phyloP scores from a whole-genome alignment of 2,797 vertebrate genomes.

The Choloepus didactylus region DNA sequence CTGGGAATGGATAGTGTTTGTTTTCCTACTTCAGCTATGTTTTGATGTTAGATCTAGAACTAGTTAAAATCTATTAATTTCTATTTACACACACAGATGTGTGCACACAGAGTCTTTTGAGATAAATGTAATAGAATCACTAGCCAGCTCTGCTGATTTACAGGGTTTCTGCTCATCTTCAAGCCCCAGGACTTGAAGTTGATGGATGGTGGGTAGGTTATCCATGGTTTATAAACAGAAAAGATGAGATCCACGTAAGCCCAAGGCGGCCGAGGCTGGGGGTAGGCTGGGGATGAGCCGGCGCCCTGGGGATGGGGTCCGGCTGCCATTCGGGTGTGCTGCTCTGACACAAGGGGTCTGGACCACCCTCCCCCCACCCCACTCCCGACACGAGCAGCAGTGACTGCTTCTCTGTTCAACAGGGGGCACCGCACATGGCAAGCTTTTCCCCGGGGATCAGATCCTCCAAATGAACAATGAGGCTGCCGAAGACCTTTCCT shows the following conservation, averaged over 20 bases:
- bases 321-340: background rate
- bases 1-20: slow-evolving; percentile 22
- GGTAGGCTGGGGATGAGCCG: background rate
- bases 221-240: slow-evolving; percentile 11
- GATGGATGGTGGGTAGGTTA: background rate
- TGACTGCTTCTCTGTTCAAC: slow-evolving; percentile 5
- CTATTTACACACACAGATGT: background rate
- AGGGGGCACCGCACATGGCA: slow-evolving; percentile 90
- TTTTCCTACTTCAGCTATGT: background rate
- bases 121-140: background rate
- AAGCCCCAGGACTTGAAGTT: slow-evolving; percentile 40
- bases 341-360: background rate
- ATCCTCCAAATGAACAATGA: slow-evolving; percentile 94
- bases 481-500: slow-evolving; percentile 90
- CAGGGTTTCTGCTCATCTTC: background rate
- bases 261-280: background rate
- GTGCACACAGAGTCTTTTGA: background rate
- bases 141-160: slow-evolving; percentile 1
- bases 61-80: slow-evolving; percentile 55
- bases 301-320: background rate
- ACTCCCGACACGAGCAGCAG: background rate
- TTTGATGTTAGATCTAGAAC: slow-evolving; percentile 31
- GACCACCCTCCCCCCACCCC: no score
- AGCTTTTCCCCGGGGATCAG: slow-evolving; percentile 94
- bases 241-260: background rate